Percentiles rank a stretch among this genome's conserved stretches.
Conservation (phyloP, 2,113 vertebrate species). For the Podarcis cretensis region DNA sequence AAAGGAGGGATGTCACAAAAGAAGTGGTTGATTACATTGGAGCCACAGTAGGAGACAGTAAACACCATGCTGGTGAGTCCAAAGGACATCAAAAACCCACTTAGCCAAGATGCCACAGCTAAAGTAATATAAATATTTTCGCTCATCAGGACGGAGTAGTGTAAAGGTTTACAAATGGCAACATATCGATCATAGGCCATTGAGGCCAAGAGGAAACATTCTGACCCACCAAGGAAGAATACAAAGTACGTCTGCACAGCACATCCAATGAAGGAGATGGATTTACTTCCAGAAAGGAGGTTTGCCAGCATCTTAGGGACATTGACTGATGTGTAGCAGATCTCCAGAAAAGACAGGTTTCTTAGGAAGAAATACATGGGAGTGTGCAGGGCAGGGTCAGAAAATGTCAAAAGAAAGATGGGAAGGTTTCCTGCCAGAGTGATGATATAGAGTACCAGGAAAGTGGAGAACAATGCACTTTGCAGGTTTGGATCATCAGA, state of each 20-base stretch:
- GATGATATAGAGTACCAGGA: constrained; percentile 50
- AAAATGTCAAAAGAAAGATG: constrained; percentile 45
- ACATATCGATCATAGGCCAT: constrained; percentile 66
- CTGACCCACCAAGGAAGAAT: constrained; percentile 48
- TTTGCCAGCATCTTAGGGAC: constrained; percentile 58
- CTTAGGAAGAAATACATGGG: constrained; percentile 68
- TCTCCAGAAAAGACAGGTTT: constrained; percentile 65
- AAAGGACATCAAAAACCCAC: constrained; percentile 31
- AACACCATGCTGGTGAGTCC: neutral
- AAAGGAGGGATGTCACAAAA: constrained; percentile 67
- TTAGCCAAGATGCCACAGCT: constrained; percentile 47
- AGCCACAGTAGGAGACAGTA: constrained; percentile 47
- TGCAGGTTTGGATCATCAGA: constrained; percentile 46
- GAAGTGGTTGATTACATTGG: constrained; percentile 60
- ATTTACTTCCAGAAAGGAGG: constrained; percentile 54
- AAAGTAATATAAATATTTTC: constrained; percentile 24
- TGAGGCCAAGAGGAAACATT: constrained; percentile 48
- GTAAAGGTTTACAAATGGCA: constrained; percentile 66
- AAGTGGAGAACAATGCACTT: constrained; percentile 49
- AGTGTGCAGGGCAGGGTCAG: constrained; percentile 42
- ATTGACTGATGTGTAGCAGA: constrained; percentile 64
- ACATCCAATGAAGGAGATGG: constrained; percentile 51
- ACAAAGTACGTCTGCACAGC: constrained; percentile 41
- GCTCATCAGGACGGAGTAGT: constrained; percentile 59
- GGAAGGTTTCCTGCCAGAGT: constrained; percentile 51